Conservation (phyloP, 1,140 invertebrate genomes). For the Microplitis mediator region DNA sequence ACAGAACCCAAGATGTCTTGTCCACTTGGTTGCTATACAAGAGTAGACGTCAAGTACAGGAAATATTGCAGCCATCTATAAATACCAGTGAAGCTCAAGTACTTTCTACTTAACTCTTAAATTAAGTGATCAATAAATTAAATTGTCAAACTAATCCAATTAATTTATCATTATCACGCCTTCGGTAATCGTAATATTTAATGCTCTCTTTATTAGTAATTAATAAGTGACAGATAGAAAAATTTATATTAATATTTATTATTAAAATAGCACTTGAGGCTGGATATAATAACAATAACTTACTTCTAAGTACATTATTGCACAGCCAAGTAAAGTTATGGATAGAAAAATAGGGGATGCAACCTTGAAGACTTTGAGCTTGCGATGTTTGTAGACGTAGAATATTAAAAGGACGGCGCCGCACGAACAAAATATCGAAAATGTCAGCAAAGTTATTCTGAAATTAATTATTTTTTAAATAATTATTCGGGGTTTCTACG, state of each 20-base stretch:
- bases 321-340: slow-evolving; percentile 84
- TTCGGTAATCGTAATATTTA: too few species aligned
- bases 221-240: background rate
- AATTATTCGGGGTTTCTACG: too few species aligned
- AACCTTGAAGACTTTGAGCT: slow-evolving; percentile 86
- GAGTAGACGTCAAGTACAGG: slow-evolving; percentile 79
- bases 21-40: slow-evolving; percentile 90
- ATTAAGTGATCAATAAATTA: background rate
- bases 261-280: background rate
- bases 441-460: slow-evolving; percentile 78
- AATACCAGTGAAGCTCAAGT: background rate
- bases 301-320: slow-evolving; percentile 90
- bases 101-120: too few species aligned
- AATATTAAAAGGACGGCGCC: slow-evolving; percentile 75
- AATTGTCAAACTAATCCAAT: background rate
- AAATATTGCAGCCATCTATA: slow-evolving; percentile 89
- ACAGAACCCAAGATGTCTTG: slow-evolving; percentile 87
- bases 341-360: slow-evolving; percentile 89
- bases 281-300: slow-evolving; percentile 27
- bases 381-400: slow-evolving; percentile 80
- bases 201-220: background rate
- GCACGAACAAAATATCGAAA: slow-evolving; percentile 81
- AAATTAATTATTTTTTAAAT: slow-evolving; percentile 27
- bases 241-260: too few species aligned
- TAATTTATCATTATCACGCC: too few species aligned